These are phyloP conservation scores for Agrochola macilenta DNA, from an alignment of 2,888 invertebrate species.

Conservation along the genomic window DNA sequence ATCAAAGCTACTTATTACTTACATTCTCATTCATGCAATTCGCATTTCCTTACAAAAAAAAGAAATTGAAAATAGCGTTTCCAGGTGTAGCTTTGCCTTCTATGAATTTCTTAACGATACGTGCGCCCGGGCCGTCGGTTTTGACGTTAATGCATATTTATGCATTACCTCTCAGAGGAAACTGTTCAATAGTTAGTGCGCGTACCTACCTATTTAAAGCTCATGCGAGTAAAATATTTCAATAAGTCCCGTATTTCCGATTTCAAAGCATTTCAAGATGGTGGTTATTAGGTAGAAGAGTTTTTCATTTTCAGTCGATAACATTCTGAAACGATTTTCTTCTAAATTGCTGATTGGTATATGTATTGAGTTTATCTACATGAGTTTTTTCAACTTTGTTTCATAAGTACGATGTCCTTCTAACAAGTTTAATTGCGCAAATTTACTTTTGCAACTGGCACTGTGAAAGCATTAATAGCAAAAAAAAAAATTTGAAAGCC, in stretches of 20 bases:
- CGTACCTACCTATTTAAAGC: conserved; percentile 33
- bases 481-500: conserved; percentile 20
- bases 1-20: conserved; percentile 22
- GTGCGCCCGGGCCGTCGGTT: conserved; percentile 33
- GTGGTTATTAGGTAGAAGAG: not conserved
- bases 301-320: not conserved
- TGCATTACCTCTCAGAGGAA: conserved; percentile 45
- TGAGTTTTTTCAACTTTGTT: not conserved
- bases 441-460: not conserved
- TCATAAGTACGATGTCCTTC: not conserved
- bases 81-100: conserved; percentile 39
- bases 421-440: conserved; percentile 25
- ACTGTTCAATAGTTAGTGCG: conserved; percentile 34
- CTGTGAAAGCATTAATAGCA: not conserved
- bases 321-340: not conserved
- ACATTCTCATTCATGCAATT: conserved; percentile 30
- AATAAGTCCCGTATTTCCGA: conserved; percentile 26
- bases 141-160: conserved; percentile 63
- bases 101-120: conserved; percentile 60
- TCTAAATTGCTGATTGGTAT: not conserved
- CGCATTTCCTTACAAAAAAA: conserved; percentile 12
- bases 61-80: conserved; percentile 25
- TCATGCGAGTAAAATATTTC: conserved; percentile 23
- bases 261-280: conserved; percentile 19
- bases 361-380: no score